Percentiles rank a stretch among this genome's conserved stretches.
These are phyloP conservation scores for Eilema caniola DNA, from an alignment of 2,888 invertebrate species.

Conservation along the genomic window DNA sequence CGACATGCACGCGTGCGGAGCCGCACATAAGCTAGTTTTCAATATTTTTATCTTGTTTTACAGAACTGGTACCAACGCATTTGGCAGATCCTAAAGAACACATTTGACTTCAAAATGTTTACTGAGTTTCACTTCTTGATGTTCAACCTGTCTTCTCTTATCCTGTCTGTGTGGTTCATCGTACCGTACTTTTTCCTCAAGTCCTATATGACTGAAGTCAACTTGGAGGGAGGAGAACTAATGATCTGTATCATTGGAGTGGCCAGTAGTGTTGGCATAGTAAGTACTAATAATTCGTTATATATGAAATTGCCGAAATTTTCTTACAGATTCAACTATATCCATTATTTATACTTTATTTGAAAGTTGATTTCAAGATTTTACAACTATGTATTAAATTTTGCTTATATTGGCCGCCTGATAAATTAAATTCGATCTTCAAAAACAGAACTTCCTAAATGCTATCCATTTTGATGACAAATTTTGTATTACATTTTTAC, in stretches of 20 bases:
- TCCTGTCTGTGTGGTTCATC: constrained; percentile 97
- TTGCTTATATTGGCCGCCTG: too few species aligned
- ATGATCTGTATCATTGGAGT: constrained; percentile 95
- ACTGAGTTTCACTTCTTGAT: constrained; percentile 92
- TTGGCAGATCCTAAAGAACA: constrained; percentile 88
- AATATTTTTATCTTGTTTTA: not conserved
- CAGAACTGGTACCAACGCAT: constrained; percentile 92
- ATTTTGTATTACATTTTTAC: too few species aligned
- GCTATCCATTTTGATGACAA: too few species aligned
- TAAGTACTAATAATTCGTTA: constrained; percentile 77
- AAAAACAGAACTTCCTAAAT: too few species aligned
- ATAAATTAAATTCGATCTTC: too few species aligned
- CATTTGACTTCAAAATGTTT: constrained; percentile 94
- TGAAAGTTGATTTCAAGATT: too few species aligned
- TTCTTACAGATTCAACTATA: too few species aligned
- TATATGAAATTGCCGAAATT: too few species aligned
- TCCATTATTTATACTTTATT: too few species aligned
- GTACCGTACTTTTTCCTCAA: constrained; percentile 96
- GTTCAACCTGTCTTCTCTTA: constrained; percentile 94
- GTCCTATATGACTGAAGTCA: constrained; percentile 87
- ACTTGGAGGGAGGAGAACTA: constrained; percentile 90
- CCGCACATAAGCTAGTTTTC: too few species aligned
- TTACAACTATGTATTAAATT: too few species aligned
- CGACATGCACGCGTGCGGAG: too few species aligned
- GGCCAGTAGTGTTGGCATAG: constrained; percentile 96